These are phyloP conservation scores for Pseudomyrmex concolor DNA, from an alignment of 1,140 invertebrate species.

Conservation along the genomic window DNA sequence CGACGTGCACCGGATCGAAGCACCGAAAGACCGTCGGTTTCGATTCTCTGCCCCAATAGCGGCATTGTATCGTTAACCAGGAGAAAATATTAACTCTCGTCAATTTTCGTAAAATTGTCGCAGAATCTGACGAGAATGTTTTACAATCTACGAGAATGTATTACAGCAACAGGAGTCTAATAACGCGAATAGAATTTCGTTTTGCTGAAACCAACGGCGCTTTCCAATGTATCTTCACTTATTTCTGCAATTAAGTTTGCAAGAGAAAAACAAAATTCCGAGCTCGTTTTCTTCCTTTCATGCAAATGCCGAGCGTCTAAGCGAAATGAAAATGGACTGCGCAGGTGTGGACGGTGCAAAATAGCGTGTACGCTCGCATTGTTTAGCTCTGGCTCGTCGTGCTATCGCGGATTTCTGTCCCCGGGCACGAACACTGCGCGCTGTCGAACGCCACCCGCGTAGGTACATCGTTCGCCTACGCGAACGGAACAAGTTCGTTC, in stretches of 20 bases:
- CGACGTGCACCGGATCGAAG: background rate
- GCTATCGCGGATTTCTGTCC: conserved; percentile 10
- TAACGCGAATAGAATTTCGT: no score
- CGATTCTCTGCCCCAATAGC: background rate
- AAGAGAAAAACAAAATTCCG: no score
- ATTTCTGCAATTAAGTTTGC: background rate
- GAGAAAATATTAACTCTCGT: background rate
- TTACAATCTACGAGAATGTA: background rate
- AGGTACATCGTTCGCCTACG: conserved; percentile 31
- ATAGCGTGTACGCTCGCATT: conserved; percentile 77
- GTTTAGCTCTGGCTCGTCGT: conserved; percentile 76
- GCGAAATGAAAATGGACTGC: conserved; percentile 65
- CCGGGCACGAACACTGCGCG: conserved; percentile 59
- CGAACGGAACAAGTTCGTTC: background rate
- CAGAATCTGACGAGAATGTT: background rate
- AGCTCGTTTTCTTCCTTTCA: background rate
- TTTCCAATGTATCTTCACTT: background rate
- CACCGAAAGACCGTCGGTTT: background rate
- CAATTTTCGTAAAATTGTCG: background rate
- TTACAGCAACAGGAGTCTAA: no score
- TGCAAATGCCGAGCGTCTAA: conserved; percentile 26
- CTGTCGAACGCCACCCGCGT: conserved; percentile 63
- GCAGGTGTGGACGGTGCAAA: conserved; percentile 63
- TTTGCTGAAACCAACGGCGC: no score
- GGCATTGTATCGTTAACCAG: background rate